A percentile compares a stretch with the other conserved stretches of the same genome.
These are phyloP conservation scores for Euzophera pinguis DNA, from an alignment of 2,888 invertebrate genomes.

Conservation along the genomic window DNA sequence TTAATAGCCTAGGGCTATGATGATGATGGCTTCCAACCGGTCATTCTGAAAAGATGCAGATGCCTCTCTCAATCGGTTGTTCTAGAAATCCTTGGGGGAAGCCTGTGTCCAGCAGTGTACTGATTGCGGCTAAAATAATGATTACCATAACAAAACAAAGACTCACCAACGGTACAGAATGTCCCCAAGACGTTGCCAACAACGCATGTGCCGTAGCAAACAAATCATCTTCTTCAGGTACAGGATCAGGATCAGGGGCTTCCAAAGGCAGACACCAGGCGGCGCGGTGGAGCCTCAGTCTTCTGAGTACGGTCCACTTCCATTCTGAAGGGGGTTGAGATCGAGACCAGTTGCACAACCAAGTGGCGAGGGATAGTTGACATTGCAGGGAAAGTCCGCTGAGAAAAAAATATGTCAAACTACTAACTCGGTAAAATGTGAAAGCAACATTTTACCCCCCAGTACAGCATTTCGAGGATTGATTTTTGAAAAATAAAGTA, in stretches of 20 bases:
- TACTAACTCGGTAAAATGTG: too few species aligned
- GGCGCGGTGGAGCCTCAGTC: constrained; percentile 49
- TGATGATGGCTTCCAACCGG: too few species aligned
- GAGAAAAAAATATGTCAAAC: constrained; percentile 21
- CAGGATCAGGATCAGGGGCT: constrained; percentile 38
- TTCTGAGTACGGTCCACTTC: constrained; percentile 50
- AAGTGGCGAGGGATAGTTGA: constrained; percentile 47
- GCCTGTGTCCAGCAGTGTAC: too few species aligned
- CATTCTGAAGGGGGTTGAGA: constrained; percentile 33
- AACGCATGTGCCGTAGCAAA: constrained; percentile 46
- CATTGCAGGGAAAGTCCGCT: constrained; percentile 57
- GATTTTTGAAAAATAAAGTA: too few species aligned
- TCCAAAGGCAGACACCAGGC: constrained; percentile 43
- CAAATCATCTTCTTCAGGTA: constrained; percentile 32
- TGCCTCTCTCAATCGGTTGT: too few species aligned
- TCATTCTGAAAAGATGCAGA: too few species aligned
- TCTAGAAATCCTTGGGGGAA: too few species aligned
- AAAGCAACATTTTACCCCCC: too few species aligned
- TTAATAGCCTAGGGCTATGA: too few species aligned
- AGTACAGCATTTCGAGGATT: too few species aligned
- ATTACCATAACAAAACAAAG: neutral
- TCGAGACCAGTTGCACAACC: constrained; percentile 36
- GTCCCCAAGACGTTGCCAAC: constrained; percentile 59
- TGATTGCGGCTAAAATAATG: too few species aligned
- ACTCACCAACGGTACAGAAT: constrained; percentile 65